Base-by-base conservation (phyloP, 2,113 vertebrate species). In the Hemiprocne comata region DNA sequence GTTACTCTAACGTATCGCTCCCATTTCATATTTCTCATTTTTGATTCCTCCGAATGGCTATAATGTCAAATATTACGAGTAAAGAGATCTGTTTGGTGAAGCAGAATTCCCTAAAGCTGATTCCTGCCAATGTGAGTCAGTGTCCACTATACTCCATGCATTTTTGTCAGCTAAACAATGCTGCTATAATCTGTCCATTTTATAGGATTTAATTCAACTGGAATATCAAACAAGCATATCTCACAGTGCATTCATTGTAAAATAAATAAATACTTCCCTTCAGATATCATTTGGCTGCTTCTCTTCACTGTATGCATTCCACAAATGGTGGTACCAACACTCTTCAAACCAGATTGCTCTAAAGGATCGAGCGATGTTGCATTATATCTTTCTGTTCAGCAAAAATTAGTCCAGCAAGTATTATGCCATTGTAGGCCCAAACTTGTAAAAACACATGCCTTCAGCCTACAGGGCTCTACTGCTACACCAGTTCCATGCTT, bases 131-230 rank as follows among this genome's bases (percentile, higher is more conserved):
- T 10, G 3, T 77, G 88, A 86, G 69, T 94, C 90, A 92, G 26
- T 36, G 86, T 91, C 90, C 92, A 76, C 58, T 24, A 9, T 28
- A 50, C 36, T 88, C 33, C 2, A 83, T 53, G 48, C 28, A 17
- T 74, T 95, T 93, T 40, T 95, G 95, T 83, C 95, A 96, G 90
- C 92, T 75, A 67, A 94, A 94, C 60, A 94, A 61, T 26, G 65
- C 57, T 88, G 57, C 65, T 77, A 48, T 71, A 88, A 96, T 88
- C 58, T 90, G 51, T 66, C 33, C 28, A 42, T 57, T 95, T 93
- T 53, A 78, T 17, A 64, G 72, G 31, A 78, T 90, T 95, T 95
- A 85, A 95, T 88, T 88, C 95, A 78, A 28, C 69, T 84, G 69
- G 48, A 87, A 38, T 4, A 5, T 36, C 83, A 71, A 86, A 70